Evolutionary conservation across 2,888 invertebrate species (phyloP).

Genomic region (Philhelius pedissequus): DNA sequence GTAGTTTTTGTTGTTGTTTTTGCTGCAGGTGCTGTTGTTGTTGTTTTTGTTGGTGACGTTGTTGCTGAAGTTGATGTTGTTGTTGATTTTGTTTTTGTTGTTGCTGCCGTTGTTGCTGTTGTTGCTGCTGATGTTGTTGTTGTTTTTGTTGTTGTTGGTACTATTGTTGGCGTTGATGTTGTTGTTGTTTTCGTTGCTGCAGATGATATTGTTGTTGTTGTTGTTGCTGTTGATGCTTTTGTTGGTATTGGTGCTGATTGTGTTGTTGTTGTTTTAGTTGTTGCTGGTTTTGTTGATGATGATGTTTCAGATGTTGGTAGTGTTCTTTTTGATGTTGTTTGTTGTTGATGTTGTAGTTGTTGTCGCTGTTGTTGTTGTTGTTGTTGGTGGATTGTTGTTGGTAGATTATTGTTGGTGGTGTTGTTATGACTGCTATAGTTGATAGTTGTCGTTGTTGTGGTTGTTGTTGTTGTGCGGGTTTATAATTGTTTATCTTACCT

Average conservation of each 20-base stretch:
- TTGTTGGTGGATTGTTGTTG: neutral
- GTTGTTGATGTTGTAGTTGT: neutral
- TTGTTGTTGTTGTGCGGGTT: no score
- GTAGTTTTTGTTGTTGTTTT: neutral
- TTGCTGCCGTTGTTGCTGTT: neutral
- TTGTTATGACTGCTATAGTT: no score
- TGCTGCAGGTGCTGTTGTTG: neutral
- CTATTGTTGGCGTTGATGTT: neutral
- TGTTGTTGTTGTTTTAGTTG: neutral
- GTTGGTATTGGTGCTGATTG: neutral
- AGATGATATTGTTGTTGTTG: neutral
- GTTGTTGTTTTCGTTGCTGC: neutral
- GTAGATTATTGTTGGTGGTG: no score
- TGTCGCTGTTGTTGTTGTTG: neutral
- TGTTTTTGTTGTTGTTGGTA: neutral
- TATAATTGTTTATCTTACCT: no score
- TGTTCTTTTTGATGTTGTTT: neutral
- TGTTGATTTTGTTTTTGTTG: neutral
- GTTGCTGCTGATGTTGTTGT: neutral
- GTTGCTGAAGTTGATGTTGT: neutral
- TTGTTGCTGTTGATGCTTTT: neutral
- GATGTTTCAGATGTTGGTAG: neutral
- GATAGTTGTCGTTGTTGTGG: no score
- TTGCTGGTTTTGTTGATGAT: neutral
- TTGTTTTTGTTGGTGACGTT: neutral